These are phyloP conservation scores for Elgaria multicarinata DNA, from an alignment of 2,113 vertebrate genomes.

Conservation along the genomic window DNA sequence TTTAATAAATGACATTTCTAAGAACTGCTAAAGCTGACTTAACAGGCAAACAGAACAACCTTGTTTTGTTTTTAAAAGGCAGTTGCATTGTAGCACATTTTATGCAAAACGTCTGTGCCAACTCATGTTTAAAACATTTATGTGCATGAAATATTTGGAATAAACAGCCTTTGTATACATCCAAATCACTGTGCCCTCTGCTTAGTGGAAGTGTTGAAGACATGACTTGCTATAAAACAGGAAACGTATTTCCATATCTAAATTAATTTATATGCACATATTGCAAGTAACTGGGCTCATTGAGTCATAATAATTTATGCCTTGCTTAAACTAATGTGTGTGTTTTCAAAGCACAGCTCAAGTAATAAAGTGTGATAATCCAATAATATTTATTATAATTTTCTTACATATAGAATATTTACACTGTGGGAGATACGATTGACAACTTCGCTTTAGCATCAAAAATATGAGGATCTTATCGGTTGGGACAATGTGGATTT, in stretches of 20 bases:
- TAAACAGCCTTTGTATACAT: conserved; percentile 43
- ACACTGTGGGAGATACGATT: not conserved
- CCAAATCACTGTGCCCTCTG: conserved; percentile 39
- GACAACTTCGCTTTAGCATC: not conserved
- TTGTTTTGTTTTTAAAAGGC: conserved; percentile 51
- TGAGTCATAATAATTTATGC: conserved; percentile 53
- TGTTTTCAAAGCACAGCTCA: conserved; percentile 48
- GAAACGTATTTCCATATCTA: conserved; percentile 60
- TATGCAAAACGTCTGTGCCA: conserved; percentile 41
- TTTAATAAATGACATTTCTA: conserved; percentile 71
- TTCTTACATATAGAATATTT: conserved; percentile 32
- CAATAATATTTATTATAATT: conserved; percentile 44
- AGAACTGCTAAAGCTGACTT: conserved; percentile 55
- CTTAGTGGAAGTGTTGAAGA: conserved; percentile 48
- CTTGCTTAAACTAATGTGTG: conserved; percentile 23
- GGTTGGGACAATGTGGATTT: not conserved
- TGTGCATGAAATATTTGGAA: conserved; percentile 56
- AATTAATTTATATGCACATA: conserved; percentile 33
- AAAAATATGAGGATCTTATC: not conserved
- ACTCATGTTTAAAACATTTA: conserved; percentile 61
- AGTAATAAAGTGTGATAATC: conserved; percentile 30
- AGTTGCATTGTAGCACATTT: conserved; percentile 58
- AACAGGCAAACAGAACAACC: conserved; percentile 56
- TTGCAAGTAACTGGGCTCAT: conserved; percentile 22
- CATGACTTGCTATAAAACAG: conserved; percentile 55